A percentile compares a stretch with the other conserved stretches of the same genome.
Evolutionary conservation across 23 tunicate genomes (phyloP).

Genomic region (Clavelina lepadiformis): DNA sequence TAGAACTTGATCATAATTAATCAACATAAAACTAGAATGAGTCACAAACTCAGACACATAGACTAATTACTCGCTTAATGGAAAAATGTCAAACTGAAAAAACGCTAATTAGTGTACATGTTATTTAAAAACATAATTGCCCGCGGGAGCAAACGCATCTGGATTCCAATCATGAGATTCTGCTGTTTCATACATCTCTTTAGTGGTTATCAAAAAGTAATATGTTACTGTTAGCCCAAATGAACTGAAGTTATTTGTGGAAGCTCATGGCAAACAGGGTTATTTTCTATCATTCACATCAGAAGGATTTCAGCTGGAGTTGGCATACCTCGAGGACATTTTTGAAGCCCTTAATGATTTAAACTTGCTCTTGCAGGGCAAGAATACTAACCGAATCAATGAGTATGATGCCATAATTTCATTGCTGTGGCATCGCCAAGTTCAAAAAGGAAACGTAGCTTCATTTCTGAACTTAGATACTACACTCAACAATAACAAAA

Average conservation of each 20-base stretch:
- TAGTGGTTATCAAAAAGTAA: constrained; percentile 21
- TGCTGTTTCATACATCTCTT: constrained; percentile 28
- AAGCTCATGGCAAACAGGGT: background rate
- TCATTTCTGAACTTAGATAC: constrained; percentile 11
- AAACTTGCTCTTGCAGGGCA: constrained; percentile 4
- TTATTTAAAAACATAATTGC: too few relatives aligned
- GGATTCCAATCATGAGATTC: constrained; percentile 1
- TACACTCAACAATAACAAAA: background rate
- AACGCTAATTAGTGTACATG: too few relatives aligned
- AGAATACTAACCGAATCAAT: constrained; percentile 23
- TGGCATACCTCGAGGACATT: constrained; percentile 2
- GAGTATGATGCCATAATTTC: constrained; percentile 21
- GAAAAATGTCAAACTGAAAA: too few relatives aligned
- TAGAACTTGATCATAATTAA: too few relatives aligned
- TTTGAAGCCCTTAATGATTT: constrained; percentile 17
- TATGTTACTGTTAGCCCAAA: background rate
- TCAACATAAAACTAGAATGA: too few relatives aligned
- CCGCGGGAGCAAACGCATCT: too few relatives aligned
- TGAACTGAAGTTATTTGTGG: background rate
- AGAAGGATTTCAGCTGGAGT: background rate
- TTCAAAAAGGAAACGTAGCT: too few relatives aligned
- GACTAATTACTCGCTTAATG: too few relatives aligned
- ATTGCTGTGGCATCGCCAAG: constrained; percentile 23
- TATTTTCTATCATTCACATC: background rate
- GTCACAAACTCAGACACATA: too few relatives aligned